phyloP scores from a whole-genome alignment of 2,113 vertebrate species.

The Mellivora capensis region DNA sequence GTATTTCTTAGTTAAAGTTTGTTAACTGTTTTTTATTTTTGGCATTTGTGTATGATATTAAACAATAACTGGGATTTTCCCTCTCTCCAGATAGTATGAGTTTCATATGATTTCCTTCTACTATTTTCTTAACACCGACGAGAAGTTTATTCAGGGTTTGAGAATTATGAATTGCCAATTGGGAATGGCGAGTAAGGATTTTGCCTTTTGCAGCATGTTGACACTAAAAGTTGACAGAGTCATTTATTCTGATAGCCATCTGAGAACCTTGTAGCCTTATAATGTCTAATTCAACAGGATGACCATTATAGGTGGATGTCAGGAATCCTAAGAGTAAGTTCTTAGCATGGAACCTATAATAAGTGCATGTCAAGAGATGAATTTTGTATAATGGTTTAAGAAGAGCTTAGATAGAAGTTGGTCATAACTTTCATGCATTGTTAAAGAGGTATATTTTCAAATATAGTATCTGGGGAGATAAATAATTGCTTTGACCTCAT shows the following conservation, averaged over 20 bases:
- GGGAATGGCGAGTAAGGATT: not conserved
- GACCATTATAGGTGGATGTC: not conserved
- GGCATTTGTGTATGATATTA: not conserved
- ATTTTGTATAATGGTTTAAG: not conserved
- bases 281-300: not conserved
- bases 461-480: not conserved
- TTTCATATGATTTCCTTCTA: not conserved
- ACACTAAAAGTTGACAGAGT: not conserved
- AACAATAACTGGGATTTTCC: not conserved
- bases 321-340: not conserved
- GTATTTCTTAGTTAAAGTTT: not conserved
- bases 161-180: not conserved
- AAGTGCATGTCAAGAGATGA: not conserved
- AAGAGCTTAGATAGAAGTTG: not conserved
- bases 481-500: not conserved
- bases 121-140: not conserved
- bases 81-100: not conserved
- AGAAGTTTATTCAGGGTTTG: not conserved
- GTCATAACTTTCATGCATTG: not conserved
- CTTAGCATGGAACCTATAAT: not conserved
- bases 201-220: not conserved
- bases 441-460: not conserved
- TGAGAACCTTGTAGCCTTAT: not conserved
- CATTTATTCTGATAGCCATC: not conserved
- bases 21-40: not conserved